phyloP scores from a whole-genome alignment of 2,888 invertebrate genomes.

The Tachystola acroxantha region DNA sequence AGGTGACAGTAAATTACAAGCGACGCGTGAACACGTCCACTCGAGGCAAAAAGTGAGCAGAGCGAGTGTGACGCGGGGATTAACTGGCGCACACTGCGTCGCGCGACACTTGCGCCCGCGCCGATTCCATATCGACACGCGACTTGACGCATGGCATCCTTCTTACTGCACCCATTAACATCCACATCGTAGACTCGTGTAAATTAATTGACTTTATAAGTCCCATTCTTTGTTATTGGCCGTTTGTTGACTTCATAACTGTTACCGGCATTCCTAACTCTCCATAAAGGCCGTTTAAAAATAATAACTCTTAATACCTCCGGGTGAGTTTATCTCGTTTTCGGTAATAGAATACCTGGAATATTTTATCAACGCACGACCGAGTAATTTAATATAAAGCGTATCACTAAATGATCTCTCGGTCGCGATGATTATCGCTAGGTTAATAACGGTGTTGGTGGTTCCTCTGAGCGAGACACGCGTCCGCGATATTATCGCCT shows the following conservation, averaged over 20 bases:
- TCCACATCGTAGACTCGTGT: conserved; percentile 38
- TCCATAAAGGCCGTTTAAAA: conserved; percentile 26
- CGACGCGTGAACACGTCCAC: conserved; percentile 24
- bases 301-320: conserved; percentile 54
- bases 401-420: conserved; percentile 76
- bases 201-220: conserved; percentile 24
- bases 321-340: conserved; percentile 67
- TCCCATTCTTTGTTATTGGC: conserved; percentile 10
- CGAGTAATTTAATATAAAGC: conserved; percentile 78
- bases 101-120: conserved; percentile 13
- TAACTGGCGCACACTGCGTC: conserved; percentile 34
- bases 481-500: conserved; percentile 70
- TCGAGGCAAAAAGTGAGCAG: conserved; percentile 38
- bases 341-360: conserved; percentile 74
- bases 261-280: conserved; percentile 28
- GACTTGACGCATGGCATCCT: conserved; percentile 55
- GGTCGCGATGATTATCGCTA: conserved; percentile 66
- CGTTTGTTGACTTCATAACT: conserved; percentile 14
- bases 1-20: conserved; percentile 44
- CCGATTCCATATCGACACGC: conserved; percentile 61
- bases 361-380: conserved; percentile 77
- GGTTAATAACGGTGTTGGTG: conserved; percentile 75
- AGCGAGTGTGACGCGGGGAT: conserved; percentile 34
- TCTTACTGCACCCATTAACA: conserved; percentile 53
- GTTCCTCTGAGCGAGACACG: conserved; percentile 68